Evolutionary conservation across 2,888 invertebrate genomes (phyloP), one percentile per base, ranked within the genome.

Genomic region (Lasioglossum villosulum): DNA sequence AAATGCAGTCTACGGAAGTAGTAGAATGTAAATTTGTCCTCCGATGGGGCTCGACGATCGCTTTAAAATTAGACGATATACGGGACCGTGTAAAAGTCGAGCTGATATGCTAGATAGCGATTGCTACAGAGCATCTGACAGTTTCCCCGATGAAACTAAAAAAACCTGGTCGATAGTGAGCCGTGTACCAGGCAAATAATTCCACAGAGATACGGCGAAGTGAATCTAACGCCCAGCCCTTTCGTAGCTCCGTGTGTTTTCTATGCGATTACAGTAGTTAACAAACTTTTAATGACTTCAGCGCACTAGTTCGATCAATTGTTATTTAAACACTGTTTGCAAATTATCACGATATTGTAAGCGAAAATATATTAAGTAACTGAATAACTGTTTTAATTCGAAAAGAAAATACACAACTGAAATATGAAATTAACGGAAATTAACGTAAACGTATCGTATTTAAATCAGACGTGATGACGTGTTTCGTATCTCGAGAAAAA

Each of bases 21-120:
- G 48, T 48, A 66, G 48, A 75, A 83, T 79, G 84, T 70, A 79
- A 83, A 83, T 83, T 59, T 37, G 56, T 30, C 16, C 74, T 30
- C 16, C 74, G 12, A 10, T 34, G 73, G 56, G 39, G 37, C 74
- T 45, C 30, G 27, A 23, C 72, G 34, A 75, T 75, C n/a, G 76
- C 42, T 86, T 84, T 42, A 34, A 84, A 83, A 84, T 84, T 68
- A 75, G 45, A 78, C 77, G 75, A 52, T 39, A 45, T 37, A 56
- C 42, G 30, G 30, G 4, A 8, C 30, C 12, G 39, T 34, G n/a
- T 52, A 45, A 70, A 75, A 75, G 23, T 56, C 52, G 16, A 19
- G n/a, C 27, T 19, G 52, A 27, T 70, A 39, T 37, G 39, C n/a
- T 14, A 2, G n/a, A 39, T n/a, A 39, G 37, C 68, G 68, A 68